Conservation (phyloP, 2,113 vertebrate species). For the Balaeniceps rex region DNA sequence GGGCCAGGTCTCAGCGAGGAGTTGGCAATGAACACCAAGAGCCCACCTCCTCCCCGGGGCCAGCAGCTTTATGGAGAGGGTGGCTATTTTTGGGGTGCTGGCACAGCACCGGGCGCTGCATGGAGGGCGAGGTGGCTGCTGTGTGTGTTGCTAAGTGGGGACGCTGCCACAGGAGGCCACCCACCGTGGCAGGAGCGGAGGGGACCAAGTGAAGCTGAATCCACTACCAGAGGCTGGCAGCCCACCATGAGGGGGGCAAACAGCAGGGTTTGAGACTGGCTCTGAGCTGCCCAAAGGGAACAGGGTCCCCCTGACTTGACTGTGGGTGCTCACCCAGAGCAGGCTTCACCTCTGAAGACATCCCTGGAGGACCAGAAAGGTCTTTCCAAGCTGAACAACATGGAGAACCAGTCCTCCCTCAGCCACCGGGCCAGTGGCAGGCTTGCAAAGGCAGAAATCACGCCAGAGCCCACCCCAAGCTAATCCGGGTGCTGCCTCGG, state of each 20-base stretch:
- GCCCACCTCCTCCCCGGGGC: background rate
- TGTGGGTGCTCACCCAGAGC: background rate
- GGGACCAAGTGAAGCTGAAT: background rate
- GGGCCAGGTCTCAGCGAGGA: background rate
- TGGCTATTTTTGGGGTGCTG: background rate
- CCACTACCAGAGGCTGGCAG: background rate
- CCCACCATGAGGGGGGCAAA: background rate
- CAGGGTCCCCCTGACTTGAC: fast-evolving
- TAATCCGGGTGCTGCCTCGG: background rate
- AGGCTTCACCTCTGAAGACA: background rate
- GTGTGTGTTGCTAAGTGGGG: background rate
- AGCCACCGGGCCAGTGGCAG: background rate
- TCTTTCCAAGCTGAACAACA: background rate
- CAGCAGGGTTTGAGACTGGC: background rate
- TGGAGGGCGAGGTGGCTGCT: background rate
- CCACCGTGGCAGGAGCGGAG: background rate
- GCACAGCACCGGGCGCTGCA: background rate
- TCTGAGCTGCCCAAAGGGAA: background rate
- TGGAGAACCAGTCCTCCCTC: background rate
- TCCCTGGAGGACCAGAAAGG: background rate
- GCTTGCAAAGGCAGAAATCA: too few relatives aligned
- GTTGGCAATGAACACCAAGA: background rate
- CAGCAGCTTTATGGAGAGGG: background rate
- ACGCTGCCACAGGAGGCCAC: background rate
- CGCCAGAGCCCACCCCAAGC: background rate